phyloP scores from a whole-genome alignment of 2,888 invertebrate genomes.

The Plemyria rubiginata region DNA sequence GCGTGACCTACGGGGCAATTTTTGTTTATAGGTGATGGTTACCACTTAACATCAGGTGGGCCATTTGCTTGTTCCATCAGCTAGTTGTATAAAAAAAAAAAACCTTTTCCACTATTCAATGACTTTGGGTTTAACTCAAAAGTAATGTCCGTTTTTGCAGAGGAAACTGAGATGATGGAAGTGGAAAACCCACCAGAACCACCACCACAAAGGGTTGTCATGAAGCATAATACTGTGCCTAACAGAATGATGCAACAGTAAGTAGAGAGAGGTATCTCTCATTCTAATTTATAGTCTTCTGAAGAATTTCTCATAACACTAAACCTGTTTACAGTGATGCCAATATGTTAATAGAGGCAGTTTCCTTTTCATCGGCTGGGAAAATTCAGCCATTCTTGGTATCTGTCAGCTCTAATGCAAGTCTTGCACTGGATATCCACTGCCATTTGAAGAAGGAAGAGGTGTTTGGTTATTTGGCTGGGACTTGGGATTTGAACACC shows the following conservation, averaged over 20 bases:
- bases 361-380: slow-evolving; percentile 93
- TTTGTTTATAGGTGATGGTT: no score
- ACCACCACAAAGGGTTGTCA: slow-evolving; percentile 87
- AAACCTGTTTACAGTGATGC: slow-evolving; percentile 88
- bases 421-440: slow-evolving; percentile 95
- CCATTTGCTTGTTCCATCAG: no score
- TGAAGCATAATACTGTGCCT: slow-evolving; percentile 90
- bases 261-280: no score
- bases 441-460: slow-evolving; percentile 97
- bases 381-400: slow-evolving; percentile 97
- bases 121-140: no score
- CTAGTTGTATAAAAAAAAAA: no score
- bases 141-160: slow-evolving; percentile 54
- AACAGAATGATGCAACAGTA: slow-evolving; percentile 91
- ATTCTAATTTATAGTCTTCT: not conserved
- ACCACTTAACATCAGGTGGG: no score
- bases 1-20: no score
- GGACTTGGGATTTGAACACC: slow-evolving; percentile 96
- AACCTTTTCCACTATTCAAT: no score
- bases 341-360: slow-evolving; percentile 94
- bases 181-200: slow-evolving; percentile 86
- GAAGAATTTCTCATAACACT: slow-evolving; percentile 8
- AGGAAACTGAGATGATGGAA: slow-evolving; percentile 86
- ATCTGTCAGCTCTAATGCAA: slow-evolving; percentile 93
- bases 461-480: slow-evolving; percentile 97